phyloP scores from a whole-genome alignment of 2,888 invertebrate genomes.

The Leptinotarsa juncta region DNA sequence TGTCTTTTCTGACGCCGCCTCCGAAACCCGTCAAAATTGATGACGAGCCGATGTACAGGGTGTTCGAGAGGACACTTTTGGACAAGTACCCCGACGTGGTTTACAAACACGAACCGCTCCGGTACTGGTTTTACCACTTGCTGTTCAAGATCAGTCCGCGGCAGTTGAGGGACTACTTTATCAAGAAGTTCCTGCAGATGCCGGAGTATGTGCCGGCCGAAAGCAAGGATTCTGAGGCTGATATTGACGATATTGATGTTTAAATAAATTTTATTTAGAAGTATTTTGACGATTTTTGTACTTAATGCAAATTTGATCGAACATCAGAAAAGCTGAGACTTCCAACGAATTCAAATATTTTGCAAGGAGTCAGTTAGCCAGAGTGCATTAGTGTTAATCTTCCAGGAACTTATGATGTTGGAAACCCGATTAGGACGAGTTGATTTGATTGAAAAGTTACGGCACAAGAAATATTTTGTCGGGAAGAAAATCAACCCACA shows the following conservation, averaged over 20 bases:
- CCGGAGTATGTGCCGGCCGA: slow-evolving; percentile 65
- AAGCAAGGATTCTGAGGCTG: slow-evolving; percentile 33
- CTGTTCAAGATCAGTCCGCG: slow-evolving; percentile 74
- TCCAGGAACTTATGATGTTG: too few species aligned
- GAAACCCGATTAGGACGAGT: too few species aligned
- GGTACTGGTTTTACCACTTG: slow-evolving; percentile 75
- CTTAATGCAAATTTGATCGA: too few species aligned
- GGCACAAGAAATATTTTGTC: background rate
- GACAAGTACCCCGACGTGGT: slow-evolving; percentile 70
- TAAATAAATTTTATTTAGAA: slow-evolving; percentile 6
- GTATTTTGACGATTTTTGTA: background rate
- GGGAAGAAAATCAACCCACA: too few species aligned
- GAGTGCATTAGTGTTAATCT: too few species aligned
- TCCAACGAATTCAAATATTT: too few species aligned
- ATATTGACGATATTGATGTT: slow-evolving; percentile 24
- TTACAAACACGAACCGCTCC: slow-evolving; percentile 78
- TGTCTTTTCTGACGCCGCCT: slow-evolving; percentile 62
- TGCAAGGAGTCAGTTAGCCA: too few species aligned
- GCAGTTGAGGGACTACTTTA: slow-evolving; percentile 70
- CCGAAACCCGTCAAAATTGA: slow-evolving; percentile 69
- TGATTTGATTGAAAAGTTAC: background rate
- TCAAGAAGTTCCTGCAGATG: slow-evolving; percentile 74
- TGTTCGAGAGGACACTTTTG: slow-evolving; percentile 74
- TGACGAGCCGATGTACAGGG: slow-evolving; percentile 66
- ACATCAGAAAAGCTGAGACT: too few species aligned